phyloP scores from a whole-genome alignment of 2,888 invertebrate genomes.

The Limnephilus marmoratus region DNA sequence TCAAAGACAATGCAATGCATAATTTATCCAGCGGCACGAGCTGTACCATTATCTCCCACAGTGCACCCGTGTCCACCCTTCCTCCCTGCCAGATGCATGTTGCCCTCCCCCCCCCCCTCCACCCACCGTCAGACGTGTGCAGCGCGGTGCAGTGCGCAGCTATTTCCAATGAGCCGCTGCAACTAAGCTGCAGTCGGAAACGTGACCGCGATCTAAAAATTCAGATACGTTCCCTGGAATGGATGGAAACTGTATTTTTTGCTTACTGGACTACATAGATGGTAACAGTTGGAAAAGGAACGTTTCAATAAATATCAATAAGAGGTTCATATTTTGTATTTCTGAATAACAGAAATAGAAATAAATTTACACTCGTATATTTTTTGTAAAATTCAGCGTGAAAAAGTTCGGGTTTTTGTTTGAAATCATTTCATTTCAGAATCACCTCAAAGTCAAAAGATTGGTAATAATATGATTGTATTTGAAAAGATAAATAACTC shows the following conservation, averaged over 20 bases:
- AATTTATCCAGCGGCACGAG: constrained; percentile 22
- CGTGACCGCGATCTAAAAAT: background rate
- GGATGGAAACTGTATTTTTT: background rate
- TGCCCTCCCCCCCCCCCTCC: background rate
- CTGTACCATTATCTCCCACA: background rate
- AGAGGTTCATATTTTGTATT: background rate
- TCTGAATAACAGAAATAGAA: background rate
- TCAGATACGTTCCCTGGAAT: background rate
- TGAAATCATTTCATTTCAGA: background rate
- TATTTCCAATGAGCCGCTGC: constrained; percentile 2
- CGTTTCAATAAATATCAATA: background rate
- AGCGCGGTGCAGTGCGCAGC: background rate
- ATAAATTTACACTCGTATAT: background rate
- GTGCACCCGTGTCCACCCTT: background rate
- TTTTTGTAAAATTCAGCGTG: background rate
- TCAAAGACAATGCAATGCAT: constrained; percentile 4
- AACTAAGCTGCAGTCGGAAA: background rate
- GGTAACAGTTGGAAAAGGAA: background rate
- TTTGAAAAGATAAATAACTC: background rate
- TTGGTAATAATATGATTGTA: background rate
- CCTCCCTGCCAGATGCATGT: background rate
- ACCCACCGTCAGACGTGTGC: background rate
- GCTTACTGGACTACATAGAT: background rate
- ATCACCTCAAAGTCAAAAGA: background rate
- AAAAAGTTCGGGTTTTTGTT: background rate